Evolutionary conservation across 2,797 vertebrate species (phyloP).

Genomic region (Rhyacichthys aspro): DNA sequence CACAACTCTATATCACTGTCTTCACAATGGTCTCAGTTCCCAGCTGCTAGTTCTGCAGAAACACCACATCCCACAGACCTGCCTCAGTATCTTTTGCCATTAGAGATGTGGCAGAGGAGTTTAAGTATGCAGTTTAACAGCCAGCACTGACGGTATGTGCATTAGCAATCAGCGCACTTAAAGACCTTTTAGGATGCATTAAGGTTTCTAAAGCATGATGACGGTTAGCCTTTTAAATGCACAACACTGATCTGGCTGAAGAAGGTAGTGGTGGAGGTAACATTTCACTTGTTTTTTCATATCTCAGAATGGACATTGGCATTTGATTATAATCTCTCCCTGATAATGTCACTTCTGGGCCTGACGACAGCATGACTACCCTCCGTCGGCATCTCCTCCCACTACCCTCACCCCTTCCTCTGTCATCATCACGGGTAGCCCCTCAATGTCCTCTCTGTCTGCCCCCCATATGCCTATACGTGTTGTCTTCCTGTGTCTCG

Average conservation of each 20-base stretch:
- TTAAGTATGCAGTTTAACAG: slow-evolving; percentile 59
- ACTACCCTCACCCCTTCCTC: slow-evolving; percentile 31
- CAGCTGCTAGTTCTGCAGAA: slow-evolving; percentile 20
- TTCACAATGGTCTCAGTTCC: slow-evolving; percentile 23
- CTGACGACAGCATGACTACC: slow-evolving; percentile 75
- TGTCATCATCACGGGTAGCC: slow-evolving; percentile 59
- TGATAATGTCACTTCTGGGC: slow-evolving; percentile 36
- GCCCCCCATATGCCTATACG: slow-evolving; percentile 44
- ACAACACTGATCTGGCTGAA: not conserved
- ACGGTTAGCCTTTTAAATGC: slow-evolving; percentile 49
- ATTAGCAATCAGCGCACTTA: slow-evolving; percentile 70
- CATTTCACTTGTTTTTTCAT: too few relatives aligned
- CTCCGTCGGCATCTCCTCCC: slow-evolving; percentile 73
- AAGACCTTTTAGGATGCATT: slow-evolving; percentile 63
- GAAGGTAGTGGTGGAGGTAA: too few relatives aligned
- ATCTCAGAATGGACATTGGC: too few relatives aligned
- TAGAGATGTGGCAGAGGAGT: slow-evolving; percentile 43
- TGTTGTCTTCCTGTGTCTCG: slow-evolving; percentile 63
- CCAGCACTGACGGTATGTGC: slow-evolving; percentile 35
- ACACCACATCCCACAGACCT: slow-evolving; percentile 17
- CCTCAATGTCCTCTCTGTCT: slow-evolving; percentile 81
- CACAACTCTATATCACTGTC: slow-evolving; percentile 6
- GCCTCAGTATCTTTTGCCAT: slow-evolving; percentile 32
- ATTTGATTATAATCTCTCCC: not conserved
- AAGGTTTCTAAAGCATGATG: slow-evolving; percentile 56